Percentiles rank a stretch among this genome's conserved stretches.
These are phyloP conservation scores for Nemotelus pantherinus DNA, from an alignment of 2,888 invertebrate species.

Conservation along the genomic window DNA sequence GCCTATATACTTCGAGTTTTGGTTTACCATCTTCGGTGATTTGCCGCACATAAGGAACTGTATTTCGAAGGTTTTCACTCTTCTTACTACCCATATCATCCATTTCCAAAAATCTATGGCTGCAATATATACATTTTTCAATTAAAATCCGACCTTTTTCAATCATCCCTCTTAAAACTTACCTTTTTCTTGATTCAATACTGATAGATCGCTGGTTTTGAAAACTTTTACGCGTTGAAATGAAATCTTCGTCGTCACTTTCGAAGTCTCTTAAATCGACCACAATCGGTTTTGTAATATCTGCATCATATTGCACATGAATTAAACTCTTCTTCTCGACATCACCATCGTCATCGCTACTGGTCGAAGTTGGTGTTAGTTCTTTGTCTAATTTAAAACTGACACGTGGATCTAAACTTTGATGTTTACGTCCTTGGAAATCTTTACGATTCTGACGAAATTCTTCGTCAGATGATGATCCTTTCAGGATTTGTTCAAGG, in stretches of 20 bases:
- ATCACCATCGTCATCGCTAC: constrained; percentile 62
- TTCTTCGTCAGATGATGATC: constrained; percentile 64
- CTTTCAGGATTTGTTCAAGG: constrained; percentile 63
- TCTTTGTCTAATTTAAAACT: constrained; percentile 64
- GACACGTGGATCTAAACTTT: constrained; percentile 64
- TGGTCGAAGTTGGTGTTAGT: constrained; percentile 61
- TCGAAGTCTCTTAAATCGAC: constrained; percentile 63
- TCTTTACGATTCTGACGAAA: constrained; percentile 63
- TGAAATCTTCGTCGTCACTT: constrained; percentile 66
- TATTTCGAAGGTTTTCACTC: constrained; percentile 70
- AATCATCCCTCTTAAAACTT: constrained; percentile 36
- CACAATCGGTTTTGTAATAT: constrained; percentile 64
- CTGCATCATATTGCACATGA: constrained; percentile 60
- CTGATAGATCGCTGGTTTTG: constrained; percentile 72
- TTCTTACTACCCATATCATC: constrained; percentile 70
- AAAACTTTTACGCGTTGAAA: constrained; percentile 70
- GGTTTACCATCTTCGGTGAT: constrained; percentile 71
- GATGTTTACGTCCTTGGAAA: constrained; percentile 64
- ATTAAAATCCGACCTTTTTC: background rate
- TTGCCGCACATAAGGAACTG: constrained; percentile 72
- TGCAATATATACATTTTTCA: constrained; percentile 49
- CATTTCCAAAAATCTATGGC: constrained; percentile 69
- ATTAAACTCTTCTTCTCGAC: constrained; percentile 63
- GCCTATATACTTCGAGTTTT: constrained; percentile 68
- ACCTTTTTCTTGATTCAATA: constrained; percentile 71